Percentiles rank a stretch among this genome's conserved stretches.
Evolutionary conservation across 1,140 invertebrate species (phyloP).

Genomic region (Drosophila sechellia): DNA sequence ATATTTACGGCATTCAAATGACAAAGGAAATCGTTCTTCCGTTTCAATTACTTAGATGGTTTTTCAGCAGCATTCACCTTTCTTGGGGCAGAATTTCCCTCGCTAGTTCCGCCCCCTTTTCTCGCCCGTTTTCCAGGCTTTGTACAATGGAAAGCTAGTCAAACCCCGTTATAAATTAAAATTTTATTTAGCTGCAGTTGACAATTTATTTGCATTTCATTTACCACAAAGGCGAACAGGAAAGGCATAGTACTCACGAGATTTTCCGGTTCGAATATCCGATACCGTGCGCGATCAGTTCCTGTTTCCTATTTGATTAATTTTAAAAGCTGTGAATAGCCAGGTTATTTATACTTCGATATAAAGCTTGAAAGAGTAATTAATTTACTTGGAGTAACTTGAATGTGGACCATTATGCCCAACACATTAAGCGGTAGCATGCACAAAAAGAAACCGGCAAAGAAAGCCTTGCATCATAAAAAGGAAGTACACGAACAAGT

Average conservation of each 20-base stretch:
- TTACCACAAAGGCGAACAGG: conserved; percentile 62
- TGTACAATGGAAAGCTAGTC: conserved; percentile 44
- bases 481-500: conserved; percentile 28
- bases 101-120: background rate
- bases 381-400: no score
- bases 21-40: conserved; percentile 1
- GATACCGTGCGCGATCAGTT: background rate
- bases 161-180: conserved; percentile 73
- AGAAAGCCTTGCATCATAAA: conserved; percentile 43
- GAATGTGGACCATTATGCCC: background rate
- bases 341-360: no score
- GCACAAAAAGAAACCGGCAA: conserved; percentile 17
- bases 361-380: no score
- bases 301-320: no score
- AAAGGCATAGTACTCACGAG: conserved; percentile 3
- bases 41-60: conserved; percentile 25
- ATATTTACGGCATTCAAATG: conserved; percentile 16
- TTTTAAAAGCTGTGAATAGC: no score
- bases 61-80: conserved; percentile 20
- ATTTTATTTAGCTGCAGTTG: conserved; percentile 81
- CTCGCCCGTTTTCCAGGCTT: background rate
- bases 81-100: background rate
- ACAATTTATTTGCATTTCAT: conserved; percentile 82
- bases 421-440: background rate
- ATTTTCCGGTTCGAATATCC: background rate